Evolutionary conservation across 2,888 invertebrate genomes (phyloP).

Genomic region (Lepidochrysops patricia): DNA sequence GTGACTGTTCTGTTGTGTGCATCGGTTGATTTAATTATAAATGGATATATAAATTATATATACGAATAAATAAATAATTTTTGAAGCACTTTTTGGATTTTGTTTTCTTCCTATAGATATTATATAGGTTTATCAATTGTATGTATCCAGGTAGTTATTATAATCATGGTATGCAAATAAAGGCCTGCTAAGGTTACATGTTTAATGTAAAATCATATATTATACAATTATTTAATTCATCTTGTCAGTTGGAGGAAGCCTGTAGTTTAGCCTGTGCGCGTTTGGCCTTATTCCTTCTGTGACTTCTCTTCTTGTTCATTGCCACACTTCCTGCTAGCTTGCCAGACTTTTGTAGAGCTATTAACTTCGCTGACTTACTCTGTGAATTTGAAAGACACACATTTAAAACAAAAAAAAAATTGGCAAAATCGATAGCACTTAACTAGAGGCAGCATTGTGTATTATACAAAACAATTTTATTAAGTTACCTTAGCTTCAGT

Average conservation of each 20-base stretch:
- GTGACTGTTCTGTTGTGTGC: constrained; percentile 58
- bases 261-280: constrained; percentile 40
- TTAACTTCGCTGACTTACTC: constrained; percentile 63
- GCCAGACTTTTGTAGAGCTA: constrained; percentile 58
- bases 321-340: constrained; percentile 56
- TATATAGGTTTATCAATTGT: too few species aligned
- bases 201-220: not conserved
- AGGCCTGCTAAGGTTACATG: not conserved
- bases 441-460: too few species aligned
- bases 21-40: constrained; percentile 67
- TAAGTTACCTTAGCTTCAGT: constrained; percentile 51
- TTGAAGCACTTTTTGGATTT: constrained; percentile 61
- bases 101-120: constrained; percentile 41
- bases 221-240: constrained; percentile 1
- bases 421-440: too few species aligned
- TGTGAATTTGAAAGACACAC: constrained; percentile 28
- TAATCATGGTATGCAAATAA: too few species aligned
- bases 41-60: constrained; percentile 74
- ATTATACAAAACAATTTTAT: not conserved
- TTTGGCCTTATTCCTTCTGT: constrained; percentile 51
- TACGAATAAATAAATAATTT: constrained; percentile 73
- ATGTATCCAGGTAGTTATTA: too few species aligned
- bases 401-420: not conserved
- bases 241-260: constrained; percentile 14
- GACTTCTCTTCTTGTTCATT: constrained; percentile 49